Evolutionary conservation across 2,888 invertebrate species (phyloP).

Genomic region (Pristionchus exspectatus): DNA sequence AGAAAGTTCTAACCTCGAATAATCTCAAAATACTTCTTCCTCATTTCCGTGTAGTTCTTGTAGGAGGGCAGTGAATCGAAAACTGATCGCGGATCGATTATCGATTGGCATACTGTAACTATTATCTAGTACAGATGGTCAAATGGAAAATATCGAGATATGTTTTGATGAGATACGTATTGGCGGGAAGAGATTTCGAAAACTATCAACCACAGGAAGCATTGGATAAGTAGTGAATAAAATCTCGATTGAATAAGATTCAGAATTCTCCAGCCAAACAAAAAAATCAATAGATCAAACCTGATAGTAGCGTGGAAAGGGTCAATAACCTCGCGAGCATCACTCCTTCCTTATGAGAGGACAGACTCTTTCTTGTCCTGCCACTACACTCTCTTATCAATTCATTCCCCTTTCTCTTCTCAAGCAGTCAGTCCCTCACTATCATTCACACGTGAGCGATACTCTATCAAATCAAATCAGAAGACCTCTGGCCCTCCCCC

Average conservation of each 20-base stretch:
- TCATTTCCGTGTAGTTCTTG: constrained; percentile 39
- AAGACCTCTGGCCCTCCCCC: not conserved
- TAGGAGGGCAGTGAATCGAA: constrained; percentile 25
- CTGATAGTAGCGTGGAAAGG: not conserved
- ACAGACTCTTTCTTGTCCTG: constrained; percentile 30
- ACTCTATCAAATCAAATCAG: not conserved
- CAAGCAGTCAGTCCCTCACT: constrained; percentile 1
- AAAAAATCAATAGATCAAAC: constrained; percentile 1
- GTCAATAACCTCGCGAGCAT: constrained; percentile 27
- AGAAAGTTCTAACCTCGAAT: not conserved
- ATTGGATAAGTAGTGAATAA: no score
- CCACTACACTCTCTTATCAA: constrained; percentile 43
- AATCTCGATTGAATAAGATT: no score
- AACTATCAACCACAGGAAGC: no score
- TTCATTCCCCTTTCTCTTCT: not conserved
- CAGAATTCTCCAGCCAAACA: not conserved
- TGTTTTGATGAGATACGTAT: no score
- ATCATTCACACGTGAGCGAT: constrained; percentile 6
- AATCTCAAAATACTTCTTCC: constrained; percentile 37
- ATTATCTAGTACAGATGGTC: not conserved
- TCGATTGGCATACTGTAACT: constrained; percentile 40
- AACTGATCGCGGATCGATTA: constrained; percentile 48
- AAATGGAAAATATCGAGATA: not conserved
- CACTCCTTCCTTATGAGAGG: not conserved
- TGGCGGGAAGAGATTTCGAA: no score